Evolutionary conservation across 1,140 invertebrate species (phyloP), one percentile per base, ranked within the genome.

Genomic region (Physella acuta): DNA sequence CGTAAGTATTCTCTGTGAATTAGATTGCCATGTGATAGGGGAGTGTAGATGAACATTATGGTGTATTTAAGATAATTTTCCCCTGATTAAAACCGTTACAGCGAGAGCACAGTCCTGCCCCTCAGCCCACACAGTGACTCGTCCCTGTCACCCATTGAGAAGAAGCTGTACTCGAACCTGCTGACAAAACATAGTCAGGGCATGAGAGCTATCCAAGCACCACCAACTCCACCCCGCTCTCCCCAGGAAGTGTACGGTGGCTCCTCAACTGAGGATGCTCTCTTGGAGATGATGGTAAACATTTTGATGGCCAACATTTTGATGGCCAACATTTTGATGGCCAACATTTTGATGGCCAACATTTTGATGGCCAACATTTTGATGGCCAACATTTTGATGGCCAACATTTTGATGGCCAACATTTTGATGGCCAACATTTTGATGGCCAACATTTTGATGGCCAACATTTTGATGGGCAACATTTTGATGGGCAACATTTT

Each of bases 221-320:
- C 66, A 16, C 56, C 37, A 2, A 59, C 66, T 30, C 66, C 66
- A 44, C 66, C 55, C 2, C 53, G 66, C n/a, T 68, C 55, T 3
- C 66, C 66, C 1, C 64, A 66, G 33, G 64, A 66, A 3, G n/a
- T 56, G 11, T 33, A 86, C 49, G 90, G 83, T 76, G 89, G 87
- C 64, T 84, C 88, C 53, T 74, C 75, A 34, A 68, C 73, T 3
- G 88, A 89, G 64, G 85, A 86, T 49, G 89, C 87, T 70, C 80
- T 91, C 3, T 83, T 88, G 60, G 90, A 91, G 69, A 87, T 91
- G 81, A 89, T 91, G 88, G 90, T 90, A n/a, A 68, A 34, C 56
- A 28, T 26, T n/a, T 4, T 11, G 3, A 55, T 64, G 17, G 26
- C 39, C 39, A 44, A n/a, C n/a, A n/a, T n/a, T n/a, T n/a, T n/a